Percentiles rank a stretch among this genome's conserved stretches.
Evolutionary conservation across 2,113 vertebrate species (phyloP).

Genomic region (Serilophus lunatus): DNA sequence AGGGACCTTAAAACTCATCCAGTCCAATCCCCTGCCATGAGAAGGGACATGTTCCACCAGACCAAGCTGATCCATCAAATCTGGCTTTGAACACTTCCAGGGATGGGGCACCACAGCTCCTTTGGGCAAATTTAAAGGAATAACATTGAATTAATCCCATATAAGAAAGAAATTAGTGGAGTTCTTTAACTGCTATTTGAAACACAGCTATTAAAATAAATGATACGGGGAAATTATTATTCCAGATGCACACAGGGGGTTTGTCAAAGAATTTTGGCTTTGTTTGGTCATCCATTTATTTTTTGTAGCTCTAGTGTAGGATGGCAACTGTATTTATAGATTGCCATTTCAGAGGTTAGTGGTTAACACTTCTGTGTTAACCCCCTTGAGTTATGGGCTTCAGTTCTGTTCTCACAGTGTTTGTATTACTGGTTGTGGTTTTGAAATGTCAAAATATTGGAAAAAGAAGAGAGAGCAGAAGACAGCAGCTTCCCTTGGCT

Average conservation of each 20-base stretch:
- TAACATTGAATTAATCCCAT: background rate
- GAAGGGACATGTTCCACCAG: background rate
- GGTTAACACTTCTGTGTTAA: slow-evolving; percentile 80
- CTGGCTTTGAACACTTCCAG: background rate
- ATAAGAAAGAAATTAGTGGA: background rate
- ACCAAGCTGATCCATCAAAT: background rate
- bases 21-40: background rate
- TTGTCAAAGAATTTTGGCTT: background rate
- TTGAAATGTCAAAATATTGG: background rate
- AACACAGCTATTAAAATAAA: background rate
- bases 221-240: background rate
- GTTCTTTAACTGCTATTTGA: background rate
- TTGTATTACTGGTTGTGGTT: background rate
- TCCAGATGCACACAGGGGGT: background rate
- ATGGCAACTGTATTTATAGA: background rate
- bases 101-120: background rate
- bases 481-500: background rate
- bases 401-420: slow-evolving; percentile 74
- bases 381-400: slow-evolving; percentile 48
- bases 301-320: background rate
- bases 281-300: background rate
- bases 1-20: background rate
- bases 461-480: background rate
- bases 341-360: slow-evolving; percentile 45
- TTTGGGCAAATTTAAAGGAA: background rate